phyloP scores from a whole-genome alignment of 2,888 invertebrate species.

The Camptogramma bilineatum region DNA sequence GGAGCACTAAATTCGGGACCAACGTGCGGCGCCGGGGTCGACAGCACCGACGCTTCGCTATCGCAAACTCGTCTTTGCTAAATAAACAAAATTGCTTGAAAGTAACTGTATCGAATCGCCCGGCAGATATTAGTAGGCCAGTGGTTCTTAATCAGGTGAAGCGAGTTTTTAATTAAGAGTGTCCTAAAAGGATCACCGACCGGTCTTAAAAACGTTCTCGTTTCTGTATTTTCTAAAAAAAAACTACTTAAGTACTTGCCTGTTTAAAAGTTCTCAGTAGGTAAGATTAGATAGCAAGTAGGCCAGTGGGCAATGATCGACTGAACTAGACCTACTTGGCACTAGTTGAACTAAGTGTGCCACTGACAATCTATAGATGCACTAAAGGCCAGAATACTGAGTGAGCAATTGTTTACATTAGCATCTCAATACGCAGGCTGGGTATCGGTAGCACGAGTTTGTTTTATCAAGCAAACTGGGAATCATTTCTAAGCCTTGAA shows the following conservation, averaged over 20 bases:
- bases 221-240: not conserved
- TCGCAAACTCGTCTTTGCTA: conserved; percentile 14
- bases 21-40: conserved; percentile 6
- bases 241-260: too few relatives aligned
- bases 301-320: conserved; percentile 15
- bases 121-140: conserved; percentile 27
- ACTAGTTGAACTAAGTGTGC: conserved; percentile 31
- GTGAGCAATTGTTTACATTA: conserved; percentile 18
- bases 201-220: conserved; percentile 13
- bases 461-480: not conserved
- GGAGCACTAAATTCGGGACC: too few relatives aligned
- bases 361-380: conserved; percentile 20
- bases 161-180: conserved; percentile 31
- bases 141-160: conserved; percentile 17
- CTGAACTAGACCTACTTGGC: conserved; percentile 34
- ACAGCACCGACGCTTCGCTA: conserved; percentile 7
- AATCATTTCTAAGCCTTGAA: not conserved
- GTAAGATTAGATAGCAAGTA: conserved; percentile 6
- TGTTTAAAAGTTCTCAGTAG: not conserved
- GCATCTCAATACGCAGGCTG: conserved; percentile 13
- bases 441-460: conserved; percentile 7
- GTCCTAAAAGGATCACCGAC: conserved; percentile 25
- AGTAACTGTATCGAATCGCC: conserved; percentile 27
- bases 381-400: conserved; percentile 26
- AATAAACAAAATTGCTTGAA: conserved; percentile 17